Percentiles rank a stretch among this genome's conserved stretches.
phyloP scores from a whole-genome alignment of 2,797 vertebrate species.

The Merluccius polli region DNA sequence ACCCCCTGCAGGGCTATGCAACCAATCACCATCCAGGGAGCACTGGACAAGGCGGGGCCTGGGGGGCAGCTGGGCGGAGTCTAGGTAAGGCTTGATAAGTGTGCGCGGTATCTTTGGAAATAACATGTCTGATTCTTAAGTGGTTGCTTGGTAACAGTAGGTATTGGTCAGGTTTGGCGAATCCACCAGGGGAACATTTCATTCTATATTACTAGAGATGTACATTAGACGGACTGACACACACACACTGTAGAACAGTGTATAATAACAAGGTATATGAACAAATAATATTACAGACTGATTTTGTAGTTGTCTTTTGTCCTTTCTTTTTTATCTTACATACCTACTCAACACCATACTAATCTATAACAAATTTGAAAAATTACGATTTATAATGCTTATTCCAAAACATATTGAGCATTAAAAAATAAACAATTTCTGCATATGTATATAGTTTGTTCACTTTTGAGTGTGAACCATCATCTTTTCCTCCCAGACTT shows the following conservation, averaged over 20 bases:
- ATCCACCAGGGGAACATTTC: neutral
- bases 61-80: conserved; percentile 67
- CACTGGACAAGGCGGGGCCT: conserved; percentile 69
- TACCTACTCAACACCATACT: neutral
- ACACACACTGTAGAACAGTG: neutral
- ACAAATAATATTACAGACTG: neutral
- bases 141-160: conserved; percentile 17
- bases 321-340: neutral
- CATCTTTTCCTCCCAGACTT: neutral
- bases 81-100: conserved; percentile 59
- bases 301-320: neutral
- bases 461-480: no score
- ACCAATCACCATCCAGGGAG: conserved; percentile 88
- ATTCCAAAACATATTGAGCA: neutral
- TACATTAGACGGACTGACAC: neutral
- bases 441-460: neutral
- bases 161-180: neutral
- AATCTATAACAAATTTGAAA: neutral
- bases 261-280: neutral
- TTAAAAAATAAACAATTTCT: neutral
- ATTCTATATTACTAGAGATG: neutral
- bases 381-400: neutral
- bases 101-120: conserved; percentile 1
- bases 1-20: conserved; percentile 87
- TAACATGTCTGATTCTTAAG: conserved; percentile 5